These are phyloP conservation scores for Ctenochaetus hawaiiensis DNA, from an alignment of 2,797 vertebrate genomes.

Conservation along the genomic window DNA sequence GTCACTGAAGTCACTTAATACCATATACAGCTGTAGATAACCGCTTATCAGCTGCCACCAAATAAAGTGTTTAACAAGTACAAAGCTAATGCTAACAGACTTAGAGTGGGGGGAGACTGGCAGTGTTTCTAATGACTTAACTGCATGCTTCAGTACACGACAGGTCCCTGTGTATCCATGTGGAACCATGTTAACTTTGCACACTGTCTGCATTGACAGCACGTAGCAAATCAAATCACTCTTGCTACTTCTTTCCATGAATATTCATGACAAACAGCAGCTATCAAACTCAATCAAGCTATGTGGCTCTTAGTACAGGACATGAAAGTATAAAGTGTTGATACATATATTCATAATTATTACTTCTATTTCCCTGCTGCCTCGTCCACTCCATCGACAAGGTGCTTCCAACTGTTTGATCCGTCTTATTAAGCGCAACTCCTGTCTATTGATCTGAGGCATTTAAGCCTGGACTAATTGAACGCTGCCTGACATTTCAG, in stretches of 20 bases:
- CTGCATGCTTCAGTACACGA: not conserved
- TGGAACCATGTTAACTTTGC: slow-evolving; percentile 39
- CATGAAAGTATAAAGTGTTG: slow-evolving; percentile 42
- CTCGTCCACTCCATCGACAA: slow-evolving; percentile 41
- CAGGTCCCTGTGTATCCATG: slow-evolving; percentile 12
- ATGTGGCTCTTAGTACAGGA: slow-evolving; percentile 10
- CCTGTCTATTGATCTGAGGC: slow-evolving; percentile 63
- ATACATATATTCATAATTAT: slow-evolving; percentile 50
- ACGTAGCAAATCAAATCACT: slow-evolving; percentile 26
- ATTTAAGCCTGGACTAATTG: slow-evolving; percentile 72
- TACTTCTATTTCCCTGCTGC: not conserved
- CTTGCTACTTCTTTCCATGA: slow-evolving; percentile 1
- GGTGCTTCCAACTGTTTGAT: slow-evolving; percentile 64
- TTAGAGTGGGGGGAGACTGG: not conserved
- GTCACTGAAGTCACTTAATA: not conserved
- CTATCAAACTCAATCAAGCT: slow-evolving; percentile 35
- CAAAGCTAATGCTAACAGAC: slow-evolving; percentile 10
- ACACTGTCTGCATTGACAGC: slow-evolving; percentile 30
- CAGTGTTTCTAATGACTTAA: slow-evolving; percentile 35
- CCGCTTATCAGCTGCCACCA: slow-evolving; percentile 1
- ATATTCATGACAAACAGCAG: slow-evolving; percentile 47
- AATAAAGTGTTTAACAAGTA: not conserved
- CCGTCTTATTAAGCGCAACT: slow-evolving; percentile 60
- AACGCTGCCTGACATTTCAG: slow-evolving; percentile 74
- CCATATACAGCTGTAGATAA: not conserved